Evolutionary conservation across 2,888 invertebrate species (phyloP), one percentile per base, ranked within the genome.

Genomic region (Trissonchulus latispiculum): DNA sequence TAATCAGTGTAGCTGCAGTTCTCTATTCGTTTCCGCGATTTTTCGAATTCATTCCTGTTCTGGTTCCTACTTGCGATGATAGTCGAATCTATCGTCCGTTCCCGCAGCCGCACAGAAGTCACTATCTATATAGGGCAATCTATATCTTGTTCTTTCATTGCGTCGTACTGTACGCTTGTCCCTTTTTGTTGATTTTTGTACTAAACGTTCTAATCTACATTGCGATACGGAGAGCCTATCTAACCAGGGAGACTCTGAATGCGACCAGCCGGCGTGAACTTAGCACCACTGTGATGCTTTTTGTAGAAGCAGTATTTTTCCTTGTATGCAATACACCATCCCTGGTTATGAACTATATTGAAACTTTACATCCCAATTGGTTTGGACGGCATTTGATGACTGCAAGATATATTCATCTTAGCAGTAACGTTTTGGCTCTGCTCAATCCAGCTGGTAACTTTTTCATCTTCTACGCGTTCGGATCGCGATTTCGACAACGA

Each of bases 261-360:
- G 35, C 32, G 8, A 64, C 66, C 18, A 64, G 15, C 28, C 31
- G 32, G 8, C 66, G 66, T 33, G 66, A 64, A 64, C 66, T 29
- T 28, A 64, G 66, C 35, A 64, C 35, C 8, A 64, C 66, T 32
- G 66, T 64, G 35, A 64, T 64, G 66, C 66, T 64, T 32, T 33
- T 64, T 64, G 66, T 33, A 15, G 66, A 64, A n/a, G 66, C 66
- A n/a, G 28, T 64, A 18, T 29, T 64, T 32, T 64, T 64, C 35
- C 35, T 64, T 29, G 8, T 64, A 15, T 64, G 66, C n/a, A 8
- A 64, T 64, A 33, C 66, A n/a, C 31, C 35, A 33, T 29, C 66
- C 8, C 32, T 64, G 18, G 35, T 33, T 8, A 29, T 64, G 66
- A 64, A 64, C 35, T 64, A 64, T 64, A 64, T 64, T 28, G 66